These are phyloP conservation scores for Sminthurides aquaticus DNA, from an alignment of 2,888 invertebrate genomes.

Conservation along the genomic window DNA sequence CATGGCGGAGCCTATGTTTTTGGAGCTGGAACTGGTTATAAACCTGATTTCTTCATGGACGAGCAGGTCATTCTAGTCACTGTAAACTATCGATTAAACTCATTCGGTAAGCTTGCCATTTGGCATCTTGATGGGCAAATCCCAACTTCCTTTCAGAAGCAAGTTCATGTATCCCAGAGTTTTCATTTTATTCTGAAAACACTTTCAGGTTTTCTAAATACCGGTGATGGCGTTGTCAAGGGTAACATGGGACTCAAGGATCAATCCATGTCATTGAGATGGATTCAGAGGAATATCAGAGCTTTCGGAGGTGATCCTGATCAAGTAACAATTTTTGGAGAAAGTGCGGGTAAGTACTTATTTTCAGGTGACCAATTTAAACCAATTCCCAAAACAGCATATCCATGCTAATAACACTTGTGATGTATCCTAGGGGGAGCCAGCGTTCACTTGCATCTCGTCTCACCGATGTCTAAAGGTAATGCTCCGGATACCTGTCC, in stretches of 20 bases:
- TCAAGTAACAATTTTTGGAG: constrained; percentile 30
- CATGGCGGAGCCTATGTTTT: constrained; percentile 15
- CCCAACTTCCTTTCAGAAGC: neutral
- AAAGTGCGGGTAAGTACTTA: neutral
- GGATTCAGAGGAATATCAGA: constrained; percentile 25
- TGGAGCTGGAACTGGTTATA: neutral
- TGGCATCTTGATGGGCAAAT: no score
- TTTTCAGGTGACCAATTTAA: neutral
- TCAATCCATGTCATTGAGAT: constrained; percentile 27
- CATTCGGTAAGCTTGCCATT: constrained; percentile 22
- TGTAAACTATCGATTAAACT: constrained; percentile 30
- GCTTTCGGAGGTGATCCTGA: constrained; percentile 29
- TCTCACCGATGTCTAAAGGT: constrained; percentile 15
- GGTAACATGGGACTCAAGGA: constrained; percentile 35
- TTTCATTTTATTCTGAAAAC: no score
- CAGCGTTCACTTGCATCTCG: constrained; percentile 9
- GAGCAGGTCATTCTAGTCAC: constrained; percentile 28
- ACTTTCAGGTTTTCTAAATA: constrained; percentile 35
- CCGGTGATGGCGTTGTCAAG: constrained; percentile 32
- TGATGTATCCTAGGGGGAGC: neutral
- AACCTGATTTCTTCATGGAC: constrained; percentile 13
- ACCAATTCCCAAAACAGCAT: neutral
- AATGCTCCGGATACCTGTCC: neutral
- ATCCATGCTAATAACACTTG: neutral
- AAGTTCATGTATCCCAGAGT: no score